Base-by-base conservation (phyloP, 2,888 invertebrate species). In the Lasioglossum marginatum region DNA sequence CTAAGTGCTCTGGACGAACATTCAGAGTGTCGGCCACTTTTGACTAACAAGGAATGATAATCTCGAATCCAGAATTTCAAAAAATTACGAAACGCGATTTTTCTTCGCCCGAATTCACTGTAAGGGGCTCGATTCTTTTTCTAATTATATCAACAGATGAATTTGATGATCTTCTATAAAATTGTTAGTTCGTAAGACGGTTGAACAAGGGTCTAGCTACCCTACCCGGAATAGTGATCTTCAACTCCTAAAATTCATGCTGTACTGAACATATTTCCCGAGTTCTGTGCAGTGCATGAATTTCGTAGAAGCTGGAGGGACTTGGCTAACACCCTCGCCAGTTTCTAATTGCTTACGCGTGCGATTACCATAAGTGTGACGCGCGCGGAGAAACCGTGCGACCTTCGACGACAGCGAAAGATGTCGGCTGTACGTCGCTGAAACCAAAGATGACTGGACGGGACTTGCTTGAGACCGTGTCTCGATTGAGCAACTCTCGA, bases 351-450 rank as follows among this genome's bases (percentile, higher is more conserved):
- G 63, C 75, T 75, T 37, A 8, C 60, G 78, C 34, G 37, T 27
- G 34, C 79, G 79, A 79, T 85, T 74, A 84, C 48, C 79, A 75
- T 78, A 48, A 37, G 12, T 12, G 23, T 23, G 68, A 72, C 45
- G 48, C 16, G 37, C 80, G 66, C 43, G 78, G 34, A 57, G 43
- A 43, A 66, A 43, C 76, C 31, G 71, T 14, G 27, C 37, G 86
- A 86, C 81, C 81, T 81, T 86, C 63, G 86, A 73, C 72, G 63
- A 27, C 63, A 45, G 72, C 63, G 83, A 85, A 78, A 78, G 75
- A 80, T n/a, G 72, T 19, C 19, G 78, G 27, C 27, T 34, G 45
- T 48, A 57, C 45, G 31, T 70, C 71, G 45, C 57, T 72, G 70
- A 76, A 86, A 77, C 80, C 85, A 86, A 85, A 86, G 80, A 75